Base-by-base conservation (phyloP, 2,797 vertebrate genomes). In the Smutsia gigantea region DNA sequence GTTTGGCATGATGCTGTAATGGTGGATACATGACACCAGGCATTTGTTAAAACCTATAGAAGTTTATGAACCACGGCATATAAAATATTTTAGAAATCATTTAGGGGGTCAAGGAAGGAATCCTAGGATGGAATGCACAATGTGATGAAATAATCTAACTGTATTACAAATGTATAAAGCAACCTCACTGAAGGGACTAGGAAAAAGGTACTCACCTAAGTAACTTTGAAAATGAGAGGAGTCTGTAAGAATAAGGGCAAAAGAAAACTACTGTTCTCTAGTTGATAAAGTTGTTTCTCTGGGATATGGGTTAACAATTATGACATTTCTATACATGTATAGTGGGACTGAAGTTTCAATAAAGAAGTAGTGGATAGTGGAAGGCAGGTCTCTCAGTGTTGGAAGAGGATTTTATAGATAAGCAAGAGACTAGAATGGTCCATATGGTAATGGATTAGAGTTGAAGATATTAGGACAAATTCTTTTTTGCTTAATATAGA, bases 41-140 rank as follows among this genome's bases (percentile, higher is more conserved):
- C 46, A 91, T 66, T 95, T 93, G 21, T 64, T 25, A 89, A 92
- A 87, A 87, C 37, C 27, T 64, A 87, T 10, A 31, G 13, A 88
- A 89, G 8, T 46, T 46, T 71, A 11, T 59, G 27, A 71, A 87
- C 4, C 55, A 72, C n/a, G n/a, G 31, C 17, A 13, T 72, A 59
- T 19, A 46, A 68, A 68, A 68, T 53, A 82, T 63, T 53, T 37
- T 27, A 37, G 39, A 53, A 68, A 27, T 12, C n/a, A 18, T 84
- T 68, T 34, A 63, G 29, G 18, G 11, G n/a, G 31, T 84, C 63
- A 46, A 46, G 46, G 46, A 68, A 68, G 63, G n/a, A 84, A 53
- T 34, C 46, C 46, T 31, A 84, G 46, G 53, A 71, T 46, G 68
- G 66, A 71, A 59, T 46, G 13, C 37, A 72, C 12, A 69, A 59